Base-by-base conservation (phyloP, 2,797 vertebrate species). In the Alcedo quadribrachys region DNA sequence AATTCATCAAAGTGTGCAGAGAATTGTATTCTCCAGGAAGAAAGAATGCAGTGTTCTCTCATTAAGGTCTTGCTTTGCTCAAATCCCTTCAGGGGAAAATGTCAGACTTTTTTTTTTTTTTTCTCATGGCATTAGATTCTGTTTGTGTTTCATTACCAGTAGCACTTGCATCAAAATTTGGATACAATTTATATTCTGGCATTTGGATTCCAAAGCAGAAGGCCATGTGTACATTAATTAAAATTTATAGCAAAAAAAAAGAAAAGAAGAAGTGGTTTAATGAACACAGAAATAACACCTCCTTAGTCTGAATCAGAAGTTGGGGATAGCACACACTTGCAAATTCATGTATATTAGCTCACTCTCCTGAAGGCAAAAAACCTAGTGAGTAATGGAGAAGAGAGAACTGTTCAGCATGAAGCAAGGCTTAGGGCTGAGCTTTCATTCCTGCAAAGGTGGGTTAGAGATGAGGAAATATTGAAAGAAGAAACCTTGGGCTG, bases 261-360 rank as follows among this genome's bases (percentile, higher is more conserved):
- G 48, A 80, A 51, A 27, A 46, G 63, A 55, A 80, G 10, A 53
- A 53, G 51, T 53, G 27, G 28, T 28, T 81, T 93, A 90, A 82
- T 80, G 84, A 93, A 74, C 25, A 81, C 54, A 93, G 55, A 95
- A 90, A 51, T 89, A 93, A 91, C 79, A 92, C 76, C 32, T 93
- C 67, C 60, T 88, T 83, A 81, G 46, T 83, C 78, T 94, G 85
- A 92, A 87, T 93, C 89, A 89, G 87, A 90, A 73, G 79, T 57
- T 89, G 60, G 62, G n/a, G 43, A 67, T 65, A 67, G 62, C 45
- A 77, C 1, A 33, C 70, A 45, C 93, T 95, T 90, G 81, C 73
- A 93, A 69, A 91, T 87, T 87, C 55, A 25, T 62, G 61, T 85
- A 18, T 5, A 0, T 76, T 69, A 70, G 51, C 73, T 74, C 63